Evolutionary conservation across 2,888 invertebrate species (phyloP).

Genomic region (Cheilosia pagana): DNA sequence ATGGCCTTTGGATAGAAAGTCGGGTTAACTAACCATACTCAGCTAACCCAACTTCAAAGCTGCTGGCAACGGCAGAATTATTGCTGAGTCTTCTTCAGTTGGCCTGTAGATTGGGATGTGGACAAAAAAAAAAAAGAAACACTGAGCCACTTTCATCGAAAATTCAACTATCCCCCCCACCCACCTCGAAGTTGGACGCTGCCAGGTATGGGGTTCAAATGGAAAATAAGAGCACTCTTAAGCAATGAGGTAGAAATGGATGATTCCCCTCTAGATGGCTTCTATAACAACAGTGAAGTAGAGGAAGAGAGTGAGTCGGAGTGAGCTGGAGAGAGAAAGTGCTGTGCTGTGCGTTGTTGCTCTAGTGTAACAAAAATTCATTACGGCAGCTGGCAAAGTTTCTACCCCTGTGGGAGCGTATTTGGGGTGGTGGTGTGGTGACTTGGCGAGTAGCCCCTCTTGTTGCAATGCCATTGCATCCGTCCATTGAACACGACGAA

Average conservation of each 20-base stretch:
- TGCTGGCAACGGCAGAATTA: slow-evolving; percentile 44
- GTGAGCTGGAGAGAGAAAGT: background rate
- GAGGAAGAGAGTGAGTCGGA: background rate
- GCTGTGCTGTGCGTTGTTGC: slow-evolving; percentile 34
- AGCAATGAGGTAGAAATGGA: slow-evolving; percentile 57
- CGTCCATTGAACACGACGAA: slow-evolving; percentile 67
- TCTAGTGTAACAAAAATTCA: slow-evolving; percentile 63
- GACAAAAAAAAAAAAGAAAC: slow-evolving; percentile 13
- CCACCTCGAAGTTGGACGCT: background rate
- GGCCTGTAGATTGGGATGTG: background rate
- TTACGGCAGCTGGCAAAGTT: slow-evolving; percentile 55
- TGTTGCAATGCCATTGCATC: slow-evolving; percentile 40
- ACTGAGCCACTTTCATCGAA: slow-evolving; percentile 15
- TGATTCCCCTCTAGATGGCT: slow-evolving; percentile 15
- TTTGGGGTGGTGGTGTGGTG: background rate
- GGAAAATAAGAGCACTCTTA: slow-evolving; percentile 48
- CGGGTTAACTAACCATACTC: slow-evolving; percentile 25
- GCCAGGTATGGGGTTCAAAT: slow-evolving; percentile 22
- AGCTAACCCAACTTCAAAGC: slow-evolving; percentile 24
- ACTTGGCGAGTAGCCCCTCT: slow-evolving; percentile 13
- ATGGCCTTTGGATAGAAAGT: background rate
- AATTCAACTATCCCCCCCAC: slow-evolving; percentile 11
- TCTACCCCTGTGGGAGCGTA: slow-evolving; percentile 11
- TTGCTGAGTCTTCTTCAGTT: slow-evolving; percentile 39
- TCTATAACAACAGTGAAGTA: background rate